These are phyloP conservation scores for Aphelinus certus DNA, from an alignment of 1,140 invertebrate genomes.

Conservation along the genomic window DNA sequence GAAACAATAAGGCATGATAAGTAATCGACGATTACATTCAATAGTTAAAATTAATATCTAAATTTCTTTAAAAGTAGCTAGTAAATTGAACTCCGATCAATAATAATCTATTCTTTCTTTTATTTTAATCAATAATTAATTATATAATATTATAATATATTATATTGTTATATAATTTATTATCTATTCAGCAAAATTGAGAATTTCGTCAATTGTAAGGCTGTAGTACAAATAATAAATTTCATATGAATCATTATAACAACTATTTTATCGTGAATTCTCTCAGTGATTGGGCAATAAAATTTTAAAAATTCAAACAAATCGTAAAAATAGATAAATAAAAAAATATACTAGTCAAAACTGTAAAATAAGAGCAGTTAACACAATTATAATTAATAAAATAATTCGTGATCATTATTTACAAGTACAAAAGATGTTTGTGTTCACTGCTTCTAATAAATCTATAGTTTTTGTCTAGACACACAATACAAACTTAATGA, in stretches of 20 bases:
- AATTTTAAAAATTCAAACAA: conserved; percentile 35
- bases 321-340: conserved; percentile 19
- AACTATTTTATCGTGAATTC: conserved; percentile 21
- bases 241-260: not conserved
- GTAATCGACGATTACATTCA: too few relatives aligned
- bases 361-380: conserved; percentile 31
- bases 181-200: too few relatives aligned
- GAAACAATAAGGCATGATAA: too few relatives aligned
- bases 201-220: too few relatives aligned
- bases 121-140: too few relatives aligned
- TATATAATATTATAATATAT: too few relatives aligned
- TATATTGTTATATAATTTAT: too few relatives aligned
- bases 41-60: too few relatives aligned
- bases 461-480: conserved; percentile 27
- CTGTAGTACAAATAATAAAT: too few relatives aligned
- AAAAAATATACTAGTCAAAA: conserved; percentile 20
- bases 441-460: conserved; percentile 33
- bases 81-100: too few relatives aligned
- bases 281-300: conserved; percentile 38
- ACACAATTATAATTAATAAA: conserved; percentile 17
- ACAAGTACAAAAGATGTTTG: conserved; percentile 13
- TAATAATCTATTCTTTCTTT: too few relatives aligned
- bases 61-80: too few relatives aligned
- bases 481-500: conserved; percentile 55
- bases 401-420: conserved; percentile 16